phyloP scores from a whole-genome alignment of 2,888 invertebrate genomes.

The Drosophila melanocephala region DNA sequence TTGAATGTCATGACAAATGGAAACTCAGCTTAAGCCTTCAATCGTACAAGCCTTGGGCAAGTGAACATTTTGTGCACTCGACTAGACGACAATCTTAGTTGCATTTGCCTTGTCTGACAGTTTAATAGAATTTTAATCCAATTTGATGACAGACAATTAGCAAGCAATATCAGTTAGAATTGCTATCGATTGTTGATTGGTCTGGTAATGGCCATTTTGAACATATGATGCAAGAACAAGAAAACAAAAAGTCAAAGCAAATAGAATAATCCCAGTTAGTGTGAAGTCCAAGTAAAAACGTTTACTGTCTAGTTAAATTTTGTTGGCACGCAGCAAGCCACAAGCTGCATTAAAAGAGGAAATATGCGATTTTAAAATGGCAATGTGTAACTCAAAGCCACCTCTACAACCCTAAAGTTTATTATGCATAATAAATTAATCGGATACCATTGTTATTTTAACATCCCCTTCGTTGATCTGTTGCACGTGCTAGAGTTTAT shows the following conservation, averaged over 20 bases:
- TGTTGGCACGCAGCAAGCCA: background rate
- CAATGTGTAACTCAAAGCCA: background rate
- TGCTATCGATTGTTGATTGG: constrained; percentile 23
- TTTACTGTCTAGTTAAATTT: background rate
- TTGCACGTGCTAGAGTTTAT: constrained; percentile 14
- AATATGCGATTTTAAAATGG: background rate
- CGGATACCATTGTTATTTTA: constrained; percentile 1
- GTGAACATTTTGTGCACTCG: constrained; percentile 33
- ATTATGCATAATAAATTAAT: constrained; percentile 4
- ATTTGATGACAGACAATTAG: constrained; percentile 62
- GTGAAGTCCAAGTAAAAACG: background rate
- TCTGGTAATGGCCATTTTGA: background rate
- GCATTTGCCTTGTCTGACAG: constrained; percentile 47
- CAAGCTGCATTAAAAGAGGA: background rate
- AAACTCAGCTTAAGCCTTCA: constrained; percentile 59
- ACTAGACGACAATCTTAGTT: constrained; percentile 30
- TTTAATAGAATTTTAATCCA: constrained; percentile 67
- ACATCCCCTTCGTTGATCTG: background rate
- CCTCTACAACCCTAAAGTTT: background rate
- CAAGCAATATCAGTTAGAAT: constrained; percentile 23
- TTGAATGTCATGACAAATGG: constrained; percentile 60
- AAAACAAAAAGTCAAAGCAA: background rate
- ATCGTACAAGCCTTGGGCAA: constrained; percentile 36
- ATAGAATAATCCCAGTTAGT: background rate
- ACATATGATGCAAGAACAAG: background rate